Conservation (phyloP, 2,113 vertebrate genomes). For the Nettapus auritus region DNA sequence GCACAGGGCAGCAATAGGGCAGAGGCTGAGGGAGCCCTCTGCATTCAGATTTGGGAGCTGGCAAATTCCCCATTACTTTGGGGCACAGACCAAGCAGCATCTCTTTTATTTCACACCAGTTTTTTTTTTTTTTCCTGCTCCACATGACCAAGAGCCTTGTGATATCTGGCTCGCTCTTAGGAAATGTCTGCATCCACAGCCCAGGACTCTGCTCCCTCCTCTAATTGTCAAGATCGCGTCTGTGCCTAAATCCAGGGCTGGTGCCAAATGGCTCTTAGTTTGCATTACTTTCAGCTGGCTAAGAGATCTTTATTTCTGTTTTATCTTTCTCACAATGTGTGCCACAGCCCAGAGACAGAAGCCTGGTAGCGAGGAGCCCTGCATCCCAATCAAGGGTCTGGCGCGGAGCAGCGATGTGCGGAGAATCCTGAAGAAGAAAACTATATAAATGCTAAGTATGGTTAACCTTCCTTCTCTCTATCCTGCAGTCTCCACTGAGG, state of each 20-base stretch:
- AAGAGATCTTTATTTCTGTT: constrained; percentile 26
- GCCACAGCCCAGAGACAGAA: not conserved
- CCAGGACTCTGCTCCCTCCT: not conserved
- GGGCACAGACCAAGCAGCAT: not conserved
- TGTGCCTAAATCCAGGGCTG: not conserved
- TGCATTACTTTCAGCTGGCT: not conserved
- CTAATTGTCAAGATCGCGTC: not conserved
- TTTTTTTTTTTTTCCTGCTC: not conserved
- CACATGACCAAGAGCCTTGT: accelerated
- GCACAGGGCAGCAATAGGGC: accelerated
- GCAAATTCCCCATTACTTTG: accelerated
- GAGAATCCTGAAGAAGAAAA: not conserved
- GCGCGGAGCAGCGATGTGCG: not conserved
- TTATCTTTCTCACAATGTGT: not conserved
- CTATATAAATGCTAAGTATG: not conserved
- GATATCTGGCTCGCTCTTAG: accelerated
- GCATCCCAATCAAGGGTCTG: constrained; percentile 17
- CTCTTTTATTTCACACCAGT: not conserved
- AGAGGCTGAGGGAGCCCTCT: not conserved
- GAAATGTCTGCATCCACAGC: accelerated
- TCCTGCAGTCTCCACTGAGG: not conserved
- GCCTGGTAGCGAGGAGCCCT: not conserved
- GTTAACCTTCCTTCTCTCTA: not conserved
- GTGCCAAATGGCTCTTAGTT: not conserved
- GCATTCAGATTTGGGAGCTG: no score